Evolutionary conservation across 2,888 invertebrate genomes (phyloP), one percentile per base, ranked within the genome.

Genomic region (Archips xylosteana): DNA sequence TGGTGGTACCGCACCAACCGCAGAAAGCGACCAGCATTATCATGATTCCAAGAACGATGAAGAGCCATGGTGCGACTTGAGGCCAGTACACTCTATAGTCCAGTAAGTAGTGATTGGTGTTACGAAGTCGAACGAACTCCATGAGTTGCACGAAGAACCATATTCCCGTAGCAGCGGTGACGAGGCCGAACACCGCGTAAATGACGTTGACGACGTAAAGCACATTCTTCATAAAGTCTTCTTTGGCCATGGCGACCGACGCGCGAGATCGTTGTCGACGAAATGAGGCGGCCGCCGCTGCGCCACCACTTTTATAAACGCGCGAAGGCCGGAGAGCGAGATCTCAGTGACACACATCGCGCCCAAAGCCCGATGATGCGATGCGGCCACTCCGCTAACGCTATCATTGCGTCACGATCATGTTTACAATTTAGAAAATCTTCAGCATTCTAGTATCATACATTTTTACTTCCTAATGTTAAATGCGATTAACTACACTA

Each of bases 81-180:
- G 94, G 94, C 94, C 94, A 94, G 82, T 94, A 94, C 62, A 94
- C 83, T 66, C 94, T 82, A 79, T 94, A 94, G 87, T 94, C 94
- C 83, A 94, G 72, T 51, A 94, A 75, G 66, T 94, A 94, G 74
- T 94, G 94, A 86, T 94, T 94, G 76, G 85, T 91, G 78, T 94
- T 94, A 79, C 94, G 85, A 75, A 94, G 76, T 23, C 86, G 81
- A 63, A 94, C 93, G 78, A 94, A 93, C 79, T 94, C 94, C 3
- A 89, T 83, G 9, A 94, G 79, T 72, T 94, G 93, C 79, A 94
- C 94, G 83, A 94, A 94, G 87, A 94, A 94, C 94, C 94, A 94
- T 66, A 94, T 92, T 2, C 93, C 93, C 1, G 91, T 90, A 13
- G 93, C 92, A 2, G 92, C 92, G 45, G 92, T 91, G 71, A 89